Percentiles rank a stretch among this genome's conserved stretches.
These are phyloP conservation scores for Amphimedon queenslandica DNA, from an alignment of 37 sponge, comb jelly and placozoan genomes.

Conservation along the genomic window DNA sequence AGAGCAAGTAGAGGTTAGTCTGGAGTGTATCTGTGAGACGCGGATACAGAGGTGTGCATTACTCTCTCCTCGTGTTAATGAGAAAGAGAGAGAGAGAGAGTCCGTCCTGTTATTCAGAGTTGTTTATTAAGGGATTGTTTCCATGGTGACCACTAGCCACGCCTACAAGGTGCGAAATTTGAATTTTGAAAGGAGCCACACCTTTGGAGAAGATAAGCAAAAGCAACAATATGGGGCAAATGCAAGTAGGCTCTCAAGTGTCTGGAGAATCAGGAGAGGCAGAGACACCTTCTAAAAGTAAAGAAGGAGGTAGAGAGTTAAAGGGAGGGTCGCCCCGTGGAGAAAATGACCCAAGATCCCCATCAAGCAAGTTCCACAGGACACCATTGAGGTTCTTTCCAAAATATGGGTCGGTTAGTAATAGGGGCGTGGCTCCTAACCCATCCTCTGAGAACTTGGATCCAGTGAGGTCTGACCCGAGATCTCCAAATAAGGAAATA, in stretches of 20 bases:
- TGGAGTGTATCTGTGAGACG: too few species aligned
- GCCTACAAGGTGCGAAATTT: not conserved
- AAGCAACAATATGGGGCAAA: not conserved
- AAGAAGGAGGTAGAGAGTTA: not conserved
- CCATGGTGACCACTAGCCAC: not conserved
- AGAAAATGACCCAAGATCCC: constrained; percentile 52
- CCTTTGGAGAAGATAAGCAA: constrained; percentile 7
- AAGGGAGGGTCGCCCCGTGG: constrained; percentile 25
- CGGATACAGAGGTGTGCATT: too few species aligned
- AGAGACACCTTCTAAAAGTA: not conserved
- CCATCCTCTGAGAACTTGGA: not conserved
- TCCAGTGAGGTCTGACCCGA: constrained; percentile 30
- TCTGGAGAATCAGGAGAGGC: too few species aligned
- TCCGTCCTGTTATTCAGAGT: too few species aligned
- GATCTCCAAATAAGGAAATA: constrained; percentile 43
- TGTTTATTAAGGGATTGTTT: not conserved
- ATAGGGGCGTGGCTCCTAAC: not conserved
- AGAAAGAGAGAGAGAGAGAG: too few species aligned
- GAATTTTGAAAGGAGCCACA: not conserved
- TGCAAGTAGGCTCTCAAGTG: too few species aligned
- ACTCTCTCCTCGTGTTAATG: too few species aligned
- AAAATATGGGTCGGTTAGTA: not conserved
- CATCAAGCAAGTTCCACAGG: constrained; percentile 25
- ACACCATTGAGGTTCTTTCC: constrained; percentile 38
- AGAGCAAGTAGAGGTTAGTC: too few species aligned